These are phyloP conservation scores for Chrysaora quinquecirrha DNA, from an alignment of 30 jellyfish, hydroid and myxozoan genomes.

Conservation along the genomic window DNA sequence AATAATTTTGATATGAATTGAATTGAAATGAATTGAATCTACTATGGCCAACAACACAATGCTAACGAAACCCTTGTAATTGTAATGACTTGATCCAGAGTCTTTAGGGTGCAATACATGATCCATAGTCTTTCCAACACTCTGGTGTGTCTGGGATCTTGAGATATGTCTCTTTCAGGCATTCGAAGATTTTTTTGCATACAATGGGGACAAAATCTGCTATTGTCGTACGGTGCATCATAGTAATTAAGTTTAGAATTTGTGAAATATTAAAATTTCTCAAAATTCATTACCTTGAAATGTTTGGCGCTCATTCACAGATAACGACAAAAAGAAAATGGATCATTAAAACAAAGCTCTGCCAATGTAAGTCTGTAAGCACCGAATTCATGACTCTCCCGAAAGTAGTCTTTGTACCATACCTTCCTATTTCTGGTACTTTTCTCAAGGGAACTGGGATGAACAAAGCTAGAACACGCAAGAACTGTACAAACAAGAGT, in stretches of 20 bases:
- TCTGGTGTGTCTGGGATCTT: not conserved
- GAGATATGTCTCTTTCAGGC: not conserved
- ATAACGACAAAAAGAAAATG: constrained; percentile 19
- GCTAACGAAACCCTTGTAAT: not conserved
- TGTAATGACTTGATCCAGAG: not conserved
- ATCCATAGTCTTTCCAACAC: not conserved
- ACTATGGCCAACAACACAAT: not conserved
- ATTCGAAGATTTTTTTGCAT: not conserved
- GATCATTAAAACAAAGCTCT: constrained; percentile 1
- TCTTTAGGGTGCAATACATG: not conserved
- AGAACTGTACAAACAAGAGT: not conserved
- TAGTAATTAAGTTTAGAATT: no score
- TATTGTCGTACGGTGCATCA: constrained; percentile 16
- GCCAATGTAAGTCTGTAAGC: constrained; percentile 9
- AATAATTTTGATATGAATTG: no score
- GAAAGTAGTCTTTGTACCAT: constrained; percentile 17
- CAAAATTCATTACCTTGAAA: not conserved
- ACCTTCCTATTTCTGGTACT: not conserved
- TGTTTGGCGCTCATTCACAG: constrained; percentile 5
- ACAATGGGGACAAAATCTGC: not conserved
- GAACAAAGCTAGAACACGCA: not conserved
- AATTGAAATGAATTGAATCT: no score
- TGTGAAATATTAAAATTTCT: no score
- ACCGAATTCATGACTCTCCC: not conserved
- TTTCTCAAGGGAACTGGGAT: not conserved